Evolutionary conservation across 1,140 invertebrate species (phyloP).

Genomic region (Bombus picipes): DNA sequence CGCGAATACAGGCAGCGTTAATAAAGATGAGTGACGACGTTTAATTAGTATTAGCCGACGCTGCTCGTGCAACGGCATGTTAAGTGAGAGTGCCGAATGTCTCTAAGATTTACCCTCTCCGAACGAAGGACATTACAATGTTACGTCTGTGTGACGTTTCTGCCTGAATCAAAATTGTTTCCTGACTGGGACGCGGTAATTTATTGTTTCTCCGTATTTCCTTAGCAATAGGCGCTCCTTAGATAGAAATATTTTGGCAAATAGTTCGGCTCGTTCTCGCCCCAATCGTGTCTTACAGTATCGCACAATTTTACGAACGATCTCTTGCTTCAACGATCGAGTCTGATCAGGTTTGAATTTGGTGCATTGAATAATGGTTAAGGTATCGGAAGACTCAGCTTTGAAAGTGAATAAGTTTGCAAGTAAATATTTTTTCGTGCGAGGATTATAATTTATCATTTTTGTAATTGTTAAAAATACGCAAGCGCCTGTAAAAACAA

Average conservation of each 20-base stretch:
- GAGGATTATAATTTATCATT: too few relatives aligned
- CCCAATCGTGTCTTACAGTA: too few relatives aligned
- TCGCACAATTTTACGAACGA: too few relatives aligned
- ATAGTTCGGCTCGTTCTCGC: too few relatives aligned
- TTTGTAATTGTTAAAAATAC: too few relatives aligned
- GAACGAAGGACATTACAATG: slow-evolving; percentile 28
- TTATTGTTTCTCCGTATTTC: not conserved
- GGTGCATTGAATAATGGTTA: too few relatives aligned
- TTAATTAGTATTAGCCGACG: slow-evolving; percentile 63
- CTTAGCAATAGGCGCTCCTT: not conserved
- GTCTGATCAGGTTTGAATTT: too few relatives aligned
- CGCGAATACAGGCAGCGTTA: slow-evolving; percentile 29
- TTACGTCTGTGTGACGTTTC: not conserved
- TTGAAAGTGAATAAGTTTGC: too few relatives aligned
- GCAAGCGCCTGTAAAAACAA: too few relatives aligned
- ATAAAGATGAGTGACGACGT: slow-evolving; percentile 64
- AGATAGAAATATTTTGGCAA: not conserved
- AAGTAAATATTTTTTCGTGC: too few relatives aligned
- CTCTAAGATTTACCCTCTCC: slow-evolving; percentile 46
- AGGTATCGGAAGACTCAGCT: too few relatives aligned
- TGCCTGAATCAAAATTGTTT: not conserved
- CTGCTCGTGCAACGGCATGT: slow-evolving; percentile 35
- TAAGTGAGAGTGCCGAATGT: slow-evolving; percentile 55
- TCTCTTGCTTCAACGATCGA: too few relatives aligned
- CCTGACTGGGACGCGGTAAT: not conserved